Conservation (phyloP, 2,113 vertebrate genomes). For the Uria aalge region DNA sequence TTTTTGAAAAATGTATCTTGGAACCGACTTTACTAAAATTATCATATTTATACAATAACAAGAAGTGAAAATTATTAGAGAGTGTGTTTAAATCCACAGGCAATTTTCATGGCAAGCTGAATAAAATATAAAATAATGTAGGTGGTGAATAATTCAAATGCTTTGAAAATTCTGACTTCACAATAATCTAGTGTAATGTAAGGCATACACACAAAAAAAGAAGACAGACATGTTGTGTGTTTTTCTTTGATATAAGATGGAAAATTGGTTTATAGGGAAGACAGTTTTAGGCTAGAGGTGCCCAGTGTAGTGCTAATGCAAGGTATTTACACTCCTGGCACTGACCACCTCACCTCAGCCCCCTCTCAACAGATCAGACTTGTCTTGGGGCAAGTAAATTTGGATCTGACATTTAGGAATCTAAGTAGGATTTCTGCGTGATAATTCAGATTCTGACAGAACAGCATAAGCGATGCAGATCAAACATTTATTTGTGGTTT, state of each 20-base stretch:
- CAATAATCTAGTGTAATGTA: not conserved
- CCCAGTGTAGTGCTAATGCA: not conserved
- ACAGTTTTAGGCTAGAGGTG: not conserved
- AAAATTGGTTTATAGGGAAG: not conserved
- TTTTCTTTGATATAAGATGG: not conserved
- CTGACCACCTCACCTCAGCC: not conserved
- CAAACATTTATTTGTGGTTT: slow-evolving; percentile 32
- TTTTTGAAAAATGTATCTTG: not conserved
- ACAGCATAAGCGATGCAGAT: not conserved
- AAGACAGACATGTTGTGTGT: not conserved
- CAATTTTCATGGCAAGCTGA: not conserved
- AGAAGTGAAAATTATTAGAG: not conserved
- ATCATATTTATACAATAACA: not conserved
- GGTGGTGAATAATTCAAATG: not conserved
- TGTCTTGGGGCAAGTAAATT: not conserved
- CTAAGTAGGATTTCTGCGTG: not conserved
- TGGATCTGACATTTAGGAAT: slow-evolving; percentile 10
- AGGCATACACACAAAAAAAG: not conserved
- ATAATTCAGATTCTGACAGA: not conserved
- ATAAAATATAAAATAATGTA: not conserved
- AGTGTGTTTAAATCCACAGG: not conserved
- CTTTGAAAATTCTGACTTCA: not conserved
- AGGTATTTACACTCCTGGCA: not conserved
- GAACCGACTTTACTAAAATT: not conserved
- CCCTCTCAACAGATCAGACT: not conserved